Percentiles rank a stretch among this genome's conserved stretches.
phyloP scores from a whole-genome alignment of 1,140 invertebrate genomes.

The Penaeus chinensis region DNA sequence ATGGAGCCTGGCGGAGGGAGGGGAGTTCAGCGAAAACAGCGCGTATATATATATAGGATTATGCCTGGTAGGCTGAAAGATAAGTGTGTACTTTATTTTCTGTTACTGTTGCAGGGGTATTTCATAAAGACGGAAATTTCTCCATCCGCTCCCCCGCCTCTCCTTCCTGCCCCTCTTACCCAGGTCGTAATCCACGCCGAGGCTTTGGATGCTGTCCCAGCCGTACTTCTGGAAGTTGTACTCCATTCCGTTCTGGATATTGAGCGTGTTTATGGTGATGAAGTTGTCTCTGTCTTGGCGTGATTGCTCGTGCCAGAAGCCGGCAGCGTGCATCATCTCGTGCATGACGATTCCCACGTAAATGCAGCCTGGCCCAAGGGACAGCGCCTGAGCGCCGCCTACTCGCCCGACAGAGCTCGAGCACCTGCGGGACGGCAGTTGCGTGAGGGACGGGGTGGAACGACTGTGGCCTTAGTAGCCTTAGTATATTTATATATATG shows the following conservation, averaged over 20 bases:
- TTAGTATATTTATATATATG: too few species aligned
- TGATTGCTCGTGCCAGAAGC: slow-evolving; percentile 64
- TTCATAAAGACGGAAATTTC: too few species aligned
- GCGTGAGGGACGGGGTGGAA: neutral
- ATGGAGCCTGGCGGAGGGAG: slow-evolving; percentile 65
- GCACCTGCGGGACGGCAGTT: slow-evolving; percentile 67
- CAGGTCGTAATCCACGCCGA: slow-evolving; percentile 68
- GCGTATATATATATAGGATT: too few species aligned
- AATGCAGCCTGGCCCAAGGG: slow-evolving; percentile 78
- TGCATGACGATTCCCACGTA: slow-evolving; percentile 71
- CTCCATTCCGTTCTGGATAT: slow-evolving; percentile 54
- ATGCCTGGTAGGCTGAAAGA: too few species aligned
- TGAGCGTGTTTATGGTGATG: slow-evolving; percentile 57
- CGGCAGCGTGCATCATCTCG: slow-evolving; percentile 52
- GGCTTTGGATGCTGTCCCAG: slow-evolving; percentile 67
- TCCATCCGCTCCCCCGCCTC: too few species aligned
- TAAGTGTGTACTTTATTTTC: neutral
- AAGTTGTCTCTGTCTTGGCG: slow-evolving; percentile 65
- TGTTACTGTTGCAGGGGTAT: neutral
- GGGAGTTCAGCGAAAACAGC: neutral
- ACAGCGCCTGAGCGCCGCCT: slow-evolving; percentile 70
- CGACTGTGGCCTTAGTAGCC: neutral
- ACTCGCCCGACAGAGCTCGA: slow-evolving; percentile 72
- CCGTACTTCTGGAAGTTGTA: slow-evolving; percentile 58
- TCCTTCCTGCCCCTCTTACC: slow-evolving; percentile 34